Evolutionary conservation across 2,113 vertebrate genomes (phyloP), one percentile per base, ranked within the genome.

Genomic region (Aix galericulata): DNA sequence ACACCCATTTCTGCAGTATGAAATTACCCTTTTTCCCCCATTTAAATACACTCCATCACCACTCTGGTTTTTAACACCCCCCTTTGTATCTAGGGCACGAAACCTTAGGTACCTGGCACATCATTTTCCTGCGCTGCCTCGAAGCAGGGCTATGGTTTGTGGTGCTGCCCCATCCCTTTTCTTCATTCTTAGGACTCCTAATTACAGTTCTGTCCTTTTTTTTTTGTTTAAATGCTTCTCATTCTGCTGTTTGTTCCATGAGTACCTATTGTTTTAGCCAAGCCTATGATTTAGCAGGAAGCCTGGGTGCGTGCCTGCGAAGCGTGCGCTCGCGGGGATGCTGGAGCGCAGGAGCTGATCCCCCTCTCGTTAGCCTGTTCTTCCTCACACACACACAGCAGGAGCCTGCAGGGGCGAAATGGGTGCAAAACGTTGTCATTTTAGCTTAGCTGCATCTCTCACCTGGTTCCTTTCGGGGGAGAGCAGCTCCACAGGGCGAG

Each of bases 101-200:
- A 46, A 42, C 34, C 9, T 17, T 59, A 17, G 15, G 36, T 18
- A 42, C 29, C 42, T 20, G 3, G 6, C 1, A 26, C 21, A 2
- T 20, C 2, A 13, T 63, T 82, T 73, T 40, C 18, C 23, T 2
- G 2, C 0, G 0, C 31, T 64, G 64, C 21, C 69, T 36, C 48
- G 34, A 27, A 48, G 53, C 6, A 11, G 42, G 13, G 25, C 10
- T 8, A 5, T 1, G 1, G 4, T 55, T 79, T n/a, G 44, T 14
- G 52, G 26, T 26, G 22, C 53, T 46, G 64, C 48, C 53, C 21
- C 5, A 1, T 63, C 64, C 64, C 20, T 11, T 73, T 72, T 56
- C 44, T 60, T 48, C 53, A 8, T 36, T 56, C 36, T 60, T 84
- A n/a, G 31, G 22, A 34, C 12, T 56, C 9, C 38, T 83, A 13